These are phyloP conservation scores for Sitophilus oryzae DNA, from an alignment of 1,140 invertebrate species.

Conservation along the genomic window DNA sequence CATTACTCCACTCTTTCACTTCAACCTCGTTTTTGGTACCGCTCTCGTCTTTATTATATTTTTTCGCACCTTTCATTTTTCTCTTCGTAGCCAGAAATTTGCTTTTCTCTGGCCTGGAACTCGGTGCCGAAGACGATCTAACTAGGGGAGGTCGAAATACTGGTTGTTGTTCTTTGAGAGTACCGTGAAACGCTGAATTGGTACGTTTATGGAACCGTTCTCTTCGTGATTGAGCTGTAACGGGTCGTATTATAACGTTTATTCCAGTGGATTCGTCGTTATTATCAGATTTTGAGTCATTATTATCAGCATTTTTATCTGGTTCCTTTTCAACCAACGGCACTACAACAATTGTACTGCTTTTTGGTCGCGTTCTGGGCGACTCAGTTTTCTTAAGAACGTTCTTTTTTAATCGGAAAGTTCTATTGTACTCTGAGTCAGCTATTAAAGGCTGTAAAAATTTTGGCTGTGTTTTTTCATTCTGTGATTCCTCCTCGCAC, in stretches of 20 bases:
- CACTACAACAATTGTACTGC: constrained; percentile 32
- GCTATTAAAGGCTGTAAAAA: constrained; percentile 29
- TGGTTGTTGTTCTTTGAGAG: constrained; percentile 19
- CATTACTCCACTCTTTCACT: constrained; percentile 20
- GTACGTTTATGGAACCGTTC: constrained; percentile 39
- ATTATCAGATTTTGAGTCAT: neutral
- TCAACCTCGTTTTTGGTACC: constrained; percentile 18
- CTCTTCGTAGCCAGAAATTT: constrained; percentile 37
- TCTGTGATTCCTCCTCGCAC: constrained; percentile 8
- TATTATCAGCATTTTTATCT: constrained; percentile 4
- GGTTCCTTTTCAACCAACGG: constrained; percentile 33
- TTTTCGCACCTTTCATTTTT: constrained; percentile 33
- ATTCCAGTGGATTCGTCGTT: constrained; percentile 10
- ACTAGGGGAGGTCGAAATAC: constrained; percentile 33
- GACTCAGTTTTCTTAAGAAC: constrained; percentile 6
- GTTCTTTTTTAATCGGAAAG: constrained; percentile 37
- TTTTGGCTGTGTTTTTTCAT: constrained; percentile 24
- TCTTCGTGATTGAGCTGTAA: constrained; percentile 35
- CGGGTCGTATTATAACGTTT: constrained; percentile 33
- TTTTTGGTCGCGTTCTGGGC: constrained; percentile 17
- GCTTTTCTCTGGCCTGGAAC: constrained; percentile 30
- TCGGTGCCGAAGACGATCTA: constrained; percentile 37
- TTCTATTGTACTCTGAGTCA: constrained; percentile 19
- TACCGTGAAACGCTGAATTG: constrained; percentile 37
- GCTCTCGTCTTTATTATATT: constrained; percentile 17